phyloP scores from a whole-genome alignment of 1,140 invertebrate species.

The Heliconius melpomene region DNA sequence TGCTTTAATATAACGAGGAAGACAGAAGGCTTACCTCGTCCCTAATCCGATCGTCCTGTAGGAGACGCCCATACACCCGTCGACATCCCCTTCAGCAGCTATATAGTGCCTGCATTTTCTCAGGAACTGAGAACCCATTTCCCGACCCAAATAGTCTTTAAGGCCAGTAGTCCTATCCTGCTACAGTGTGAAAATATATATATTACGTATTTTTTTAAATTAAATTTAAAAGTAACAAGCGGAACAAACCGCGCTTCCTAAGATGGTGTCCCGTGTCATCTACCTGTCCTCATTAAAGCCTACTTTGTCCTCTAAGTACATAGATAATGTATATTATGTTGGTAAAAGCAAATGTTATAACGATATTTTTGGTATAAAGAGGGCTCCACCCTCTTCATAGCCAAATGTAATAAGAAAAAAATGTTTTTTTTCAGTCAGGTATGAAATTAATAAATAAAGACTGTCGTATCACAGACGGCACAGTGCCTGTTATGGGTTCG shows the following conservation, averaged over 20 bases:
- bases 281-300: slow-evolving; percentile 67
- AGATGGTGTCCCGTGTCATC: slow-evolving; percentile 60
- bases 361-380: background rate
- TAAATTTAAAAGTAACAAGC: slow-evolving; percentile 25
- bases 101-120: too few species aligned
- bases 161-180: background rate
- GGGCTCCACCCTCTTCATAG: background rate
- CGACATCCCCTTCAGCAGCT: too few species aligned
- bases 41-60: too few species aligned
- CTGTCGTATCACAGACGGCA: too few species aligned
- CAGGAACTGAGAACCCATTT: too few species aligned
- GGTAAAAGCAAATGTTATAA: slow-evolving; percentile 2
- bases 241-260: slow-evolving; percentile 39
- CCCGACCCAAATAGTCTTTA: too few species aligned
- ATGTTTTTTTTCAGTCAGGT: background rate
- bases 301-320: slow-evolving; percentile 47
- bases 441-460: too few species aligned
- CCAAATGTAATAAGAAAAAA: background rate
- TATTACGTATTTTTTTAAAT: background rate
- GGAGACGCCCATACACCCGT: too few species aligned
- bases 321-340: slow-evolving; percentile 11
- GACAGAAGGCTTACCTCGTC: too few species aligned
- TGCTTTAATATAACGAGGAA: too few species aligned
- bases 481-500: too few species aligned
- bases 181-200: background rate